Evolutionary conservation across 2,888 invertebrate genomes (phyloP).

Genomic region (Drosophila vallismaia): DNA sequence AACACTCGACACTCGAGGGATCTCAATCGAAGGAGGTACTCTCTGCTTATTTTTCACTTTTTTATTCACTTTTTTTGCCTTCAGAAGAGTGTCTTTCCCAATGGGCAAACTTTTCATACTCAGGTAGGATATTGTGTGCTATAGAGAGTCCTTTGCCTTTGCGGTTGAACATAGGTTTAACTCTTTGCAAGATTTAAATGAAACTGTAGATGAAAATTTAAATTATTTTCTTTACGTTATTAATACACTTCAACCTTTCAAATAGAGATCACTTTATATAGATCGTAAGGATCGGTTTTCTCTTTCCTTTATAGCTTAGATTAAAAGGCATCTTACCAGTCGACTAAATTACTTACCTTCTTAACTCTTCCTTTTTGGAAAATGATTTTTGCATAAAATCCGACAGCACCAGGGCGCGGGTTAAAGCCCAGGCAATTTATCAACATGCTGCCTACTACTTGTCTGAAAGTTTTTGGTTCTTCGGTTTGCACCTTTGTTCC

Average conservation of each 20-base stretch:
- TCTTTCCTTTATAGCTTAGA: not conserved
- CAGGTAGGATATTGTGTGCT: constrained; percentile 13
- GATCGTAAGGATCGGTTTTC: not conserved
- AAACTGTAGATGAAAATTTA: too few relatives aligned
- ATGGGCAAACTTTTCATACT: constrained; percentile 39
- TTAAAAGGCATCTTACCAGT: not conserved
- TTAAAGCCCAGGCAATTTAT: constrained; percentile 71
- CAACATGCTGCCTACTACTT: constrained; percentile 64
- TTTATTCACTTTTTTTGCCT: constrained; percentile 6
- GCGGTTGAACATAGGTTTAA: not conserved
- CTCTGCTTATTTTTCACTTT: constrained; percentile 6
- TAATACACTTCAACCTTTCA: too few relatives aligned
- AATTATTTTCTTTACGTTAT: too few relatives aligned
- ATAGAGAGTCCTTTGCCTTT: constrained; percentile 22
- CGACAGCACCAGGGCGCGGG: constrained; percentile 51
- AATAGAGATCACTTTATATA: not conserved
- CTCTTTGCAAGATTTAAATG: not conserved
- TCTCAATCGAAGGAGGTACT: constrained; percentile 45
- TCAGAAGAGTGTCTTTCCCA: constrained; percentile 35
- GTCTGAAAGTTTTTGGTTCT: constrained; percentile 49
- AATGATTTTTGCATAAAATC: constrained; percentile 71
- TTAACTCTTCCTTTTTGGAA: constrained; percentile 12
- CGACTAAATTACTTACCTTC: not conserved
- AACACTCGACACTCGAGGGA: constrained; percentile 65
- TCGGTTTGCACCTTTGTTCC: constrained; percentile 34